Evolutionary conservation across 2,113 vertebrate genomes (phyloP).

Genomic region (Otolemur garnettii): DNA sequence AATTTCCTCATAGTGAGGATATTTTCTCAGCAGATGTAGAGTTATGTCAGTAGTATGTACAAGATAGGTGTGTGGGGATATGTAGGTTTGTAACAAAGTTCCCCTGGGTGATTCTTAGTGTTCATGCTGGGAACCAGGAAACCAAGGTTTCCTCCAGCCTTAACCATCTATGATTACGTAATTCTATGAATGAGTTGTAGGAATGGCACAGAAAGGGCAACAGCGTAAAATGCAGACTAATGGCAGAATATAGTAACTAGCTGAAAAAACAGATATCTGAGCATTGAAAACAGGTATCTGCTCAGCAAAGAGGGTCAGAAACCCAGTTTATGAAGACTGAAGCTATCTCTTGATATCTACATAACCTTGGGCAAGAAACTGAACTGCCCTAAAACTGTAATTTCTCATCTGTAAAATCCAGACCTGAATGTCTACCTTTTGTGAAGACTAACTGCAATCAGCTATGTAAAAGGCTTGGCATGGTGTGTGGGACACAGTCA

Average conservation of each 20-base stretch:
- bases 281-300: background rate
- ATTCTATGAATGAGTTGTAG: slow-evolving; percentile 17
- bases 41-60: background rate
- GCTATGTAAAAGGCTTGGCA: background rate
- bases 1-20: slow-evolving; percentile 39
- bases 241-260: background rate
- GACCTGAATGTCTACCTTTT: background rate
- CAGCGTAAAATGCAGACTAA: background rate
- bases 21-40: background rate
- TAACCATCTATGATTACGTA: background rate
- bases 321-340: background rate
- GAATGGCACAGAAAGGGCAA: background rate
- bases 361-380: background rate
- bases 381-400: background rate
- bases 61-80: slow-evolving; percentile 4
- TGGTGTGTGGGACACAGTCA: background rate
- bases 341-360: background rate
- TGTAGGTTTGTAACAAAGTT: background rate
- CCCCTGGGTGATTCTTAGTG: slow-evolving; percentile 8
- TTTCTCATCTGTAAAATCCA: slow-evolving; percentile 44
- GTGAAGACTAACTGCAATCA: background rate
- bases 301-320: slow-evolving; percentile 7
- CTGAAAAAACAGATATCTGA: background rate
- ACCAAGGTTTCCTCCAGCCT: background rate
- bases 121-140: slow-evolving; percentile 38